Evolutionary conservation across 1,140 invertebrate species (phyloP).

Genomic region (Tetramorium parvispinum): DNA sequence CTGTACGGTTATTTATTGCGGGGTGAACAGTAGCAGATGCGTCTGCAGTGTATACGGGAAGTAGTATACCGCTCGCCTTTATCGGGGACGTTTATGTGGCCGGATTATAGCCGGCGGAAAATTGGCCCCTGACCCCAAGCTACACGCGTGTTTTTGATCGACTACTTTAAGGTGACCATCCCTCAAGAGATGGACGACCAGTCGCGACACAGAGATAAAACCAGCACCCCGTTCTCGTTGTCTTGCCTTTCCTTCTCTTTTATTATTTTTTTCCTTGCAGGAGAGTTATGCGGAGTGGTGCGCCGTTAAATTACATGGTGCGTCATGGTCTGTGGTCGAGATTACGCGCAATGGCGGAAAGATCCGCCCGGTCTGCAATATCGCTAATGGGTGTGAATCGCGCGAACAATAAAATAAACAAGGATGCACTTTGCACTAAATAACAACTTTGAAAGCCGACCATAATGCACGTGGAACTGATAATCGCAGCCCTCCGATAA

Average conservation of each 20-base stretch:
- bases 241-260: neutral
- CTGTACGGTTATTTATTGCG: slow-evolving; percentile 66
- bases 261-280: neutral
- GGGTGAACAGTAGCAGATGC: neutral
- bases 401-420: slow-evolving; percentile 10
- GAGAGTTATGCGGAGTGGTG: neutral
- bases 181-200: neutral
- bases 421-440: neutral
- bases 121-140: slow-evolving; percentile 41
- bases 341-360: slow-evolving; percentile 7
- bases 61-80: slow-evolving; percentile 35
- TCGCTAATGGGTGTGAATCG: slow-evolving; percentile 32
- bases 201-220: slow-evolving; percentile 15
- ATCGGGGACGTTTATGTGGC: slow-evolving; percentile 52
- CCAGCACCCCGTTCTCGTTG: neutral
- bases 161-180: neutral
- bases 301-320: slow-evolving; percentile 26
- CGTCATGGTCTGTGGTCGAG: slow-evolving; percentile 7
- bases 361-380: slow-evolving; percentile 25
- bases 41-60: neutral
- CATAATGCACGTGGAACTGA: neutral
- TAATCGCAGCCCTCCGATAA: neutral
- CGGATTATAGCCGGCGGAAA: slow-evolving; percentile 64
- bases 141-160: slow-evolving; percentile 54
- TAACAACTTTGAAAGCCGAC: neutral